These are phyloP conservation scores for Agelaius phoeniceus DNA, from an alignment of 2,113 vertebrate genomes.

Conservation along the genomic window DNA sequence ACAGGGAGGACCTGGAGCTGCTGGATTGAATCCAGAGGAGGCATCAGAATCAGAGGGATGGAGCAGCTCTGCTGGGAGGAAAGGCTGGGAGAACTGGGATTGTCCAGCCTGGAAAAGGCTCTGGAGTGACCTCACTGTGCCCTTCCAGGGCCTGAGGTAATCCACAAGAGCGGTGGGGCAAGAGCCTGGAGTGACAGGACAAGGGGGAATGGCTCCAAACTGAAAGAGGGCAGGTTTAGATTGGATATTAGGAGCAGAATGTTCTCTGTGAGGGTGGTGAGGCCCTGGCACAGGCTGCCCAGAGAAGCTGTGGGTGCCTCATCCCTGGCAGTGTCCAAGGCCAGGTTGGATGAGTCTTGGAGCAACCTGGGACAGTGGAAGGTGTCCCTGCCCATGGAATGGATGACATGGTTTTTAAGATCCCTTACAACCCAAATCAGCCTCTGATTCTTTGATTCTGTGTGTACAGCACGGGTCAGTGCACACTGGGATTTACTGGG, in stretches of 20 bases:
- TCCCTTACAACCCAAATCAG: neutral
- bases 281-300: neutral
- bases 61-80: neutral
- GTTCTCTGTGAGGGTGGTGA: neutral
- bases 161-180: too few relatives aligned
- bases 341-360: rapidly evolving
- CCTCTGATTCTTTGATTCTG: neutral
- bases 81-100: rapidly evolving
- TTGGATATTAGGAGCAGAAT: too few relatives aligned
- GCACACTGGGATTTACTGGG: neutral
- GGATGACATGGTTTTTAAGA: neutral
- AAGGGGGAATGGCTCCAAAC: neutral
- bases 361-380: rapidly evolving
- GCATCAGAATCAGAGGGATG: neutral
- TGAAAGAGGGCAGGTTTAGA: neutral
- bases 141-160: neutral
- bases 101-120: neutral
- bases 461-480: too few relatives aligned
- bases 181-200: neutral
- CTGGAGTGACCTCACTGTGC: neutral
- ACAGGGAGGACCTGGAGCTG: neutral
- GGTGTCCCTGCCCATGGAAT: neutral
- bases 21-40: rapidly evolving
- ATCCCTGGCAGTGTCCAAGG: neutral
- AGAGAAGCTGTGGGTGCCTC: neutral